Conservation (phyloP, 1,140 invertebrate genomes). For the Helicoverpa armigera region DNA sequence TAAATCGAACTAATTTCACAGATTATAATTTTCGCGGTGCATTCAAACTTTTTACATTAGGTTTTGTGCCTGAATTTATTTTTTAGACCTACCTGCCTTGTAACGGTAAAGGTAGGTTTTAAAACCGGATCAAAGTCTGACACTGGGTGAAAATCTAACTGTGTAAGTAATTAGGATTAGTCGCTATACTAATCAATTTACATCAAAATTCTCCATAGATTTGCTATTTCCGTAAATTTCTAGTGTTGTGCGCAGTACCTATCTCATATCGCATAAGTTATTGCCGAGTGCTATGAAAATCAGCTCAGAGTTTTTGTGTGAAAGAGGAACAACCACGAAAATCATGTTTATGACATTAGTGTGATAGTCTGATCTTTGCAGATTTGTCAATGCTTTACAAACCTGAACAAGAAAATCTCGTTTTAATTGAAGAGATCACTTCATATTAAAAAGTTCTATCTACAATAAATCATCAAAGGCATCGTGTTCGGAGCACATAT, state of each 20-base stretch:
- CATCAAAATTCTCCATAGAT: too few species aligned
- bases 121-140: neutral
- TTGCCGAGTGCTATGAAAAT: too few species aligned
- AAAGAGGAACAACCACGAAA: too few species aligned
- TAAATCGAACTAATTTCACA: neutral
- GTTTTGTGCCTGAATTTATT: neutral
- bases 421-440: neutral
- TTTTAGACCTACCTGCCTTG: neutral
- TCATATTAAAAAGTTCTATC: constrained; percentile 20
- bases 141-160: neutral
- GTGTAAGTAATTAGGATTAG: neutral
- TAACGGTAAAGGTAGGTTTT: neutral
- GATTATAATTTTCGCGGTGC: constrained; percentile 1
- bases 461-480: constrained; percentile 12
- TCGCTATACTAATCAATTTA: neutral
- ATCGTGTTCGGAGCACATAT: neutral
- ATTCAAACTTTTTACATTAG: neutral
- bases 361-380: too few species aligned
- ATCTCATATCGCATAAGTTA: too few species aligned
- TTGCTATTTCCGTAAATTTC: too few species aligned
- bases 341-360: too few species aligned
- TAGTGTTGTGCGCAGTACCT: too few species aligned
- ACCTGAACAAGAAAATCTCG: neutral
- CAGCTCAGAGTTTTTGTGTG: too few species aligned
- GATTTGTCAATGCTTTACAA: neutral